Evolutionary conservation across 1,140 invertebrate species (phyloP).

Genomic region (Eriosoma lanigerum): DNA sequence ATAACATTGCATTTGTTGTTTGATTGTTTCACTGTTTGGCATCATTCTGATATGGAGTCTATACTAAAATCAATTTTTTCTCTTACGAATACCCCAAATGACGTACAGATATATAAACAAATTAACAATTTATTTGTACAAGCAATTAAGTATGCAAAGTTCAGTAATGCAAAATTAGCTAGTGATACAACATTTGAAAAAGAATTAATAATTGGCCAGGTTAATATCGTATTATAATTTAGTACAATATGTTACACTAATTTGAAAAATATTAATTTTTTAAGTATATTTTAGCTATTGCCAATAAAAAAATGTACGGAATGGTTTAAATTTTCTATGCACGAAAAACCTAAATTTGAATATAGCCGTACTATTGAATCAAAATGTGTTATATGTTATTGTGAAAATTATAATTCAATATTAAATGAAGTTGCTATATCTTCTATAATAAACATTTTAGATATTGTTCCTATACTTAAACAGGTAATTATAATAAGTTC

Average conservation of each 20-base stretch:
- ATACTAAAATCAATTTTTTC: conserved; percentile 20
- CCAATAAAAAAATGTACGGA: conserved; percentile 20
- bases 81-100: neutral
- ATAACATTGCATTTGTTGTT: conserved; percentile 26
- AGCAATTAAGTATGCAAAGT: conserved; percentile 15
- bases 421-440: conserved; percentile 37
- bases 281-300: neutral
- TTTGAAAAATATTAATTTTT: neutral
- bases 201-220: conserved; percentile 38
- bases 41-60: neutral
- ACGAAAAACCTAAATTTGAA: neutral
- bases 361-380: neutral
- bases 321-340: neutral
- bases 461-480: conserved; percentile 32
- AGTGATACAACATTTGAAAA: conserved; percentile 12
- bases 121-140: conserved; percentile 34
- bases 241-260: neutral
- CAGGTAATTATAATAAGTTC: conserved; percentile 5
- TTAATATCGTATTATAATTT: neutral
- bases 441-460: conserved; percentile 22
- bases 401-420: neutral
- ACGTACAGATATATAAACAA: conserved; percentile 13
- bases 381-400: neutral
- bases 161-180: neutral
- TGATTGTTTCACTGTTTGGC: conserved; percentile 34